Conservation (phyloP, 2,113 vertebrate genomes). For the Mastomys natalensis region DNA sequence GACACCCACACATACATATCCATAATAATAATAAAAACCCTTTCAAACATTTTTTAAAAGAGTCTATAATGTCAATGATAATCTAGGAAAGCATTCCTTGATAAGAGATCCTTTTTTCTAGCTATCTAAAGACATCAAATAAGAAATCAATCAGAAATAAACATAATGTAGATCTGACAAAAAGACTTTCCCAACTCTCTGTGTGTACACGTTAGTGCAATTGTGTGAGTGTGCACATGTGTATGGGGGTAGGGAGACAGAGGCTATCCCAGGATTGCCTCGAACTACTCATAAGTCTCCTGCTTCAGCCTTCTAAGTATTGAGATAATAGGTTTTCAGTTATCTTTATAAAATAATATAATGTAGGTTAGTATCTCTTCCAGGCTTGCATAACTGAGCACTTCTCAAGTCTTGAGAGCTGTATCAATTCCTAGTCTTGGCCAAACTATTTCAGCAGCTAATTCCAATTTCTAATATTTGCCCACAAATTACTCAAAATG, state of each 20-base stretch:
- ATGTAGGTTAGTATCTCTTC: neutral
- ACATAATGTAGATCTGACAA: neutral
- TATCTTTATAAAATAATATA: neutral
- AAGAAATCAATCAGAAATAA: conserved; percentile 19
- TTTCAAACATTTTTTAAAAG: neutral
- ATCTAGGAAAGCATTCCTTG: neutral
- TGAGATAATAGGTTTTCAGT: neutral
- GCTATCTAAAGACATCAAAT: conserved; percentile 29
- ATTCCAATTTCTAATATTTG: conserved; percentile 42
- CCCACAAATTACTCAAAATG: conserved; percentile 50
- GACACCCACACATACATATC: neutral
- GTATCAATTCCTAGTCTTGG: neutral
- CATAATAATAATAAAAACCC: neutral
- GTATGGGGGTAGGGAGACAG: too few relatives aligned
- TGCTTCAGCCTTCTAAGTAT: neutral
- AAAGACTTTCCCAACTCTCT: conserved; percentile 11
- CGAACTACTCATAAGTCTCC: neutral
- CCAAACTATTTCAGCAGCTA: conserved; percentile 7
- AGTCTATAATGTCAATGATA: conserved; percentile 9
- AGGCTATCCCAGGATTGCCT: neutral
- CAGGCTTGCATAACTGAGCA: neutral
- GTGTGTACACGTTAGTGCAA: neutral
- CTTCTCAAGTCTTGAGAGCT: conserved; percentile 42
- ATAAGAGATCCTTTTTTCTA: conserved; percentile 43
- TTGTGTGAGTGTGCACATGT: neutral